Evolutionary conservation across 2,113 vertebrate species (phyloP).

Genomic region (Thalassarche chlororhynchos): DNA sequence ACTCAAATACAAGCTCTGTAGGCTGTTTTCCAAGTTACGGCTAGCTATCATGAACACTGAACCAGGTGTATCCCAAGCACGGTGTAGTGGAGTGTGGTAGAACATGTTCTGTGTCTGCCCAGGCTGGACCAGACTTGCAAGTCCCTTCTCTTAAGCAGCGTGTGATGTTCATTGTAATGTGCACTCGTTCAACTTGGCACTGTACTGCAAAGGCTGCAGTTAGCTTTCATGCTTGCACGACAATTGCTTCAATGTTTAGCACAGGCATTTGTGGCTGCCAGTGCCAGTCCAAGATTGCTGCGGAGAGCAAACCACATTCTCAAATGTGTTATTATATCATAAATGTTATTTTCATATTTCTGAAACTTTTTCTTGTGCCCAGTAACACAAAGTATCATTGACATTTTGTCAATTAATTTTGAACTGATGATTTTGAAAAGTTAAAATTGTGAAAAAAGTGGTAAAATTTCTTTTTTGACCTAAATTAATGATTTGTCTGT

Average conservation of each 20-base stretch:
- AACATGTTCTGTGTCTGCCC: background rate
- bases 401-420: background rate
- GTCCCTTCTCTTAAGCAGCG: background rate
- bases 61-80: background rate
- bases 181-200: accelerated
- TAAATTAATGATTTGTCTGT: background rate
- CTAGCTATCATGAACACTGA: background rate
- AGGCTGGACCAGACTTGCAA: background rate
- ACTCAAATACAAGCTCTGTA: background rate
- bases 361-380: background rate
- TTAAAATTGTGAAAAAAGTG: background rate
- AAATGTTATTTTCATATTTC: background rate
- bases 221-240: background rate
- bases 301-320: background rate
- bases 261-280: background rate
- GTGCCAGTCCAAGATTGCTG: background rate
- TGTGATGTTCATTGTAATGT: background rate
- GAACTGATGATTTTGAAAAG: background rate
- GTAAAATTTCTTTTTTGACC: background rate
- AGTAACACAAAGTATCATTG: background rate
- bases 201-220: background rate
- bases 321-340: background rate
- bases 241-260: background rate
- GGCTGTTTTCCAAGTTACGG: background rate
- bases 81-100: background rate